Evolutionary conservation across 2,797 vertebrate species (phyloP).

Genomic region (Crypturellus tataupa): DNA sequence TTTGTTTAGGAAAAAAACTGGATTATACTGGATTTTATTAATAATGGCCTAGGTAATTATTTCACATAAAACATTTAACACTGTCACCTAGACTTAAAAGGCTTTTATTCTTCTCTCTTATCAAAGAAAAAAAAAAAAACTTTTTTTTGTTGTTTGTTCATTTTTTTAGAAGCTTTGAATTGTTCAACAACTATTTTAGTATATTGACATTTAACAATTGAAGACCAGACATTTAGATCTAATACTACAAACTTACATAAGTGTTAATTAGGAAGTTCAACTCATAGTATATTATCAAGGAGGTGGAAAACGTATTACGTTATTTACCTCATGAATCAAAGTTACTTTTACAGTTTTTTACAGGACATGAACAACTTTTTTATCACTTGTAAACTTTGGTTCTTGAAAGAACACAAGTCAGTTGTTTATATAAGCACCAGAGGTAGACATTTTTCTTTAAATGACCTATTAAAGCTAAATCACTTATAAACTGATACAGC

Average conservation of each 20-base stretch:
- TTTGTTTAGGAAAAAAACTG: neutral
- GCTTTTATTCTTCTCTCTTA: neutral
- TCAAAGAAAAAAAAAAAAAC: neutral
- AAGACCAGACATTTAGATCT: neutral
- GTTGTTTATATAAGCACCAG: neutral
- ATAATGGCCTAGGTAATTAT: neutral
- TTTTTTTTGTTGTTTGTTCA: no score
- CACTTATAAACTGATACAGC: constrained; percentile 18
- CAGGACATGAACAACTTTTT: neutral
- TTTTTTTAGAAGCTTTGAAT: neutral
- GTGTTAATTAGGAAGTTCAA: neutral
- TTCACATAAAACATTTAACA: neutral
- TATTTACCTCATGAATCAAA: neutral
- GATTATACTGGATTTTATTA: neutral
- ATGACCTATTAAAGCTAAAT: constrained; percentile 54
- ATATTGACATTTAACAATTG: neutral
- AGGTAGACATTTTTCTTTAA: neutral
- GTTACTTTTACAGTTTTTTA: neutral
- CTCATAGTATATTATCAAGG: neutral
- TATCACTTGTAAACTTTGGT: neutral
- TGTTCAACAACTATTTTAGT: neutral
- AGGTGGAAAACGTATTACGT: neutral
- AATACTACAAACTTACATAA: neutral
- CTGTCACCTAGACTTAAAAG: neutral
- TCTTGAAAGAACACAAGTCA: neutral